Percentiles rank a stretch among this genome's conserved stretches.
These are phyloP conservation scores for Rhopilema esculentum DNA, from an alignment of 30 jellyfish, hydroid and myxozoan genomes.

Conservation along the genomic window DNA sequence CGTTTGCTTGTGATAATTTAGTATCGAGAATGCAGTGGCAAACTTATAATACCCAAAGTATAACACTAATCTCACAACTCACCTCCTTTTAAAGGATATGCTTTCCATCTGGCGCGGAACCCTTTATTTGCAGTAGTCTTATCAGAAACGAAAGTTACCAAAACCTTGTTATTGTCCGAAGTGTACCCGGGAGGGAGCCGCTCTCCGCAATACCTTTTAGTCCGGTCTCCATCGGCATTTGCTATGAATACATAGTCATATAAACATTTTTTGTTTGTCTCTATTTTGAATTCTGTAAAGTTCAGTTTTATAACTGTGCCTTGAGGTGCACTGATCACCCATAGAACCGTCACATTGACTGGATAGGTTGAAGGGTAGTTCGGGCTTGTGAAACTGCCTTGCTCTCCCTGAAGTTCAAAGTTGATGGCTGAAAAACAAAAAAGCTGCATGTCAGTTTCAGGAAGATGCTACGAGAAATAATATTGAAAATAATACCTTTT, in stretches of 20 bases:
- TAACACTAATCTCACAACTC: not conserved
- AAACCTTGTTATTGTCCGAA: constrained; percentile 1
- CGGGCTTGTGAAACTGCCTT: constrained; percentile 16
- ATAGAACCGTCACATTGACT: constrained; percentile 25
- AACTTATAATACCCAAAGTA: too few species aligned
- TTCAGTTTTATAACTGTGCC: constrained; percentile 26
- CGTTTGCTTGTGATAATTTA: too few species aligned
- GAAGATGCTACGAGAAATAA: too few species aligned
- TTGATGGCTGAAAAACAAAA: constrained; percentile 17
- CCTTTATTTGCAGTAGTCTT: constrained; percentile 23
- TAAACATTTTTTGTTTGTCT: constrained; percentile 50
- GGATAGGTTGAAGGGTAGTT: constrained; percentile 51
- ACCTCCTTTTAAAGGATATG: constrained; percentile 5
- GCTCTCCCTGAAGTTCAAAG: constrained; percentile 33
- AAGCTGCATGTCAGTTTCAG: not conserved
- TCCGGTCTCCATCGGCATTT: not conserved
- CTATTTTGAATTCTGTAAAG: constrained; percentile 42
- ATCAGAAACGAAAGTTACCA: constrained; percentile 28
- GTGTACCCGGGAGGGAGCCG: constrained; percentile 17
- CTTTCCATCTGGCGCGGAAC: constrained; percentile 50
- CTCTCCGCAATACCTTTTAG: constrained; percentile 29
- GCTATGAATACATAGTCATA: constrained; percentile 31
- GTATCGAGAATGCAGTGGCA: not conserved
- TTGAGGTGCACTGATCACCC: constrained; percentile 40
- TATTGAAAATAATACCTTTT: too few species aligned